These are phyloP conservation scores for Crocallis elinguaria DNA, from an alignment of 2,888 invertebrate genomes.

Conservation along the genomic window DNA sequence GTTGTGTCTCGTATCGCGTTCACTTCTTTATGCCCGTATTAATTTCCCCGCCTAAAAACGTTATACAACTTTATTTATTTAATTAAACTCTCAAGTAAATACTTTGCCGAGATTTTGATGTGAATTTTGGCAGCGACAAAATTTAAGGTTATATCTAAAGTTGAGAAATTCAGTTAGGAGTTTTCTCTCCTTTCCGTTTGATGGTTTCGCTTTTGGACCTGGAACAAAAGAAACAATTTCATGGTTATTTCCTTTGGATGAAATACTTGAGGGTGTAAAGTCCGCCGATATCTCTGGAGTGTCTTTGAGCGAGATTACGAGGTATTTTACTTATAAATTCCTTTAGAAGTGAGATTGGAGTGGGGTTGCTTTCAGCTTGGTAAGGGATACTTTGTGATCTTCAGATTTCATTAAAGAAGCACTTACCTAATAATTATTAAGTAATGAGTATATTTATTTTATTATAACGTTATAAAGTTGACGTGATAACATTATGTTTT, in stretches of 20 bases:
- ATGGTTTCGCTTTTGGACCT: conserved; percentile 20
- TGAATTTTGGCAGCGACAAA: conserved; percentile 29
- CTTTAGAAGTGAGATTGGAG: neutral
- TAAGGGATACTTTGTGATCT: too few species aligned
- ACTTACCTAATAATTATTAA: too few species aligned
- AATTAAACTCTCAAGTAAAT: conserved; percentile 27
- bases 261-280: conserved; percentile 19
- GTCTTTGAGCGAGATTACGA: neutral
- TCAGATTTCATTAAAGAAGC: too few species aligned
- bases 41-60: conserved; percentile 5
- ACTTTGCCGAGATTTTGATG: conserved; percentile 15
- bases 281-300: neutral
- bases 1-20: neutral
- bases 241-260: conserved; percentile 25
- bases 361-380: too few species aligned
- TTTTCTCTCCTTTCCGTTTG: conserved; percentile 17
- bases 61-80: conserved; percentile 27
- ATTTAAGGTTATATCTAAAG: conserved; percentile 18
- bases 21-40: neutral
- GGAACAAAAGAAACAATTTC: conserved; percentile 39
- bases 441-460: too few species aligned
- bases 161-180: conserved; percentile 15
- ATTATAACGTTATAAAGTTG: too few species aligned
- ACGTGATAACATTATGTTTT: too few species aligned
- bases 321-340: neutral